phyloP scores from a whole-genome alignment of 2,797 vertebrate genomes.

The Hippoglossus hippoglossus region DNA sequence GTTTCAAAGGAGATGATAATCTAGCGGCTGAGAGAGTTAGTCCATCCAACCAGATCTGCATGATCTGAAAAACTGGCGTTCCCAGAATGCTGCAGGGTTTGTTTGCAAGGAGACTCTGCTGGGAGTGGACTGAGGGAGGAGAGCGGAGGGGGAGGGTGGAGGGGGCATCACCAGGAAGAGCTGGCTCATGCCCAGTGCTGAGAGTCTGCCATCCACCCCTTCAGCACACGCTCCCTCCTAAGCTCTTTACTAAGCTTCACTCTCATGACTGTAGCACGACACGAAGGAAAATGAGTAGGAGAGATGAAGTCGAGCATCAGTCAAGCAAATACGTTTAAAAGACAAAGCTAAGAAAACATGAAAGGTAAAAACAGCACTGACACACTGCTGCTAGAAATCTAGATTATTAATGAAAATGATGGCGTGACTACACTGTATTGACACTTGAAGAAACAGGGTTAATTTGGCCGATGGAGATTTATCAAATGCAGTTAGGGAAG shows the following conservation, averaged over 20 bases:
- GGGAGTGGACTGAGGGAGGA: slow-evolving; percentile 65
- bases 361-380: no score
- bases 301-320: no score
- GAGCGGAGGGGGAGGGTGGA: slow-evolving; percentile 5
- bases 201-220: slow-evolving; percentile 77
- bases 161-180: slow-evolving; percentile 65
- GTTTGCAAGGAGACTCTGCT: slow-evolving; percentile 68
- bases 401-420: no score
- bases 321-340: no score
- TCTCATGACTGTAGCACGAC: slow-evolving; percentile 62
- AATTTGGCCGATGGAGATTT: no score
- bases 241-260: slow-evolving; percentile 72
- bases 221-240: slow-evolving; percentile 67
- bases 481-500: no score
- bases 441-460: no score
- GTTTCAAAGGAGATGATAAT: slow-evolving; percentile 34
- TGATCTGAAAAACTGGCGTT: slow-evolving; percentile 72
- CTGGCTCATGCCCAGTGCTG: slow-evolving; percentile 77
- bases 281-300: not conserved
- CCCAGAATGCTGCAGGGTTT: slow-evolving; percentile 79
- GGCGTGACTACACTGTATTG: no score
- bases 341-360: no score
- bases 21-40: slow-evolving; percentile 14
- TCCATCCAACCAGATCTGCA: slow-evolving; percentile 52
- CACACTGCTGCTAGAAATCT: no score